Conservation (phyloP, 2,113 vertebrate species). For the Microcebus tavaratra region DNA sequence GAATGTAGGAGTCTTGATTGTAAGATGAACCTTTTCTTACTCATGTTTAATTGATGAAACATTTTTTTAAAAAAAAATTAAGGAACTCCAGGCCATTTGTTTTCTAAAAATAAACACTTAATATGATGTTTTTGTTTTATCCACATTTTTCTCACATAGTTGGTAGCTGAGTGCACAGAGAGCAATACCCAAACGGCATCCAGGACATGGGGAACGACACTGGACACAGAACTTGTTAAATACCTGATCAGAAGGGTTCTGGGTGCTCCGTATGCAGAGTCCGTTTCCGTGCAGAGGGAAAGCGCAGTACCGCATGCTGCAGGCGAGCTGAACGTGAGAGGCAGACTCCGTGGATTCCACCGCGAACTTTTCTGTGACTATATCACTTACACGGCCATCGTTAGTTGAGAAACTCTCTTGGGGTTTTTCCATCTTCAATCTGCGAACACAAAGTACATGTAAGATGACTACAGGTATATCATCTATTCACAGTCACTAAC, state of each 20-base stretch:
- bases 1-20: not conserved
- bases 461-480: rapidly evolving
- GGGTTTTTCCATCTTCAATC: slow-evolving; percentile 32
- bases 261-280: slow-evolving; percentile 84
- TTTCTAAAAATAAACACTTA: not conserved
- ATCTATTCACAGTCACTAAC: rapidly evolving
- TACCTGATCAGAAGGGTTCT: slow-evolving; percentile 82
- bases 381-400: rapidly evolving
- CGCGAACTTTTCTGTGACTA: slow-evolving; percentile 80
- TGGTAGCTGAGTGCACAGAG: not conserved
- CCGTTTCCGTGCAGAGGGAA: slow-evolving; percentile 83
- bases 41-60: not conserved
- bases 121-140: not conserved
- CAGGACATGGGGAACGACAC: rapidly evolving
- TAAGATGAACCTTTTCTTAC: not conserved
- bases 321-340: slow-evolving; percentile 87
- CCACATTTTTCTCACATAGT: no score
- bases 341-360: slow-evolving; percentile 69
- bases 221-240: rapidly evolving
- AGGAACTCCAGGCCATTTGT: not conserved
- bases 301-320: slow-evolving; percentile 81
- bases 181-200: not conserved
- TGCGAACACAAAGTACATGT: not conserved
- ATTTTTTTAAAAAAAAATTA: not conserved
- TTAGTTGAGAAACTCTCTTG: rapidly evolving